A percentile compares a stretch with the other conserved stretches of the same genome.
These are phyloP conservation scores for Porites divaricata DNA, from an alignment of 92 coral and sea anemone species.

Conservation along the genomic window DNA sequence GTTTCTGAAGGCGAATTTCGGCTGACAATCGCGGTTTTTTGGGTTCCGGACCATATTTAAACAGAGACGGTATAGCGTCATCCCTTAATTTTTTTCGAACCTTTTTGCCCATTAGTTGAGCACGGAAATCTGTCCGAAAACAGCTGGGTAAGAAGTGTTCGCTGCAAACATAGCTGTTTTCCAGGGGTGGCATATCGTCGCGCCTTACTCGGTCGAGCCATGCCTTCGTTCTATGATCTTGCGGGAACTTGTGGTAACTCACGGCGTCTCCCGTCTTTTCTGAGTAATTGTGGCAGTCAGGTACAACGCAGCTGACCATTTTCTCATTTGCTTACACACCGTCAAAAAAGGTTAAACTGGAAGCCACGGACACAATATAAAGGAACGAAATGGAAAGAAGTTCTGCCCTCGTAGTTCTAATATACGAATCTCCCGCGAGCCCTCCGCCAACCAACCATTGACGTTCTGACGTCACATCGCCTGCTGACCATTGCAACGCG, in stretches of 20 bases:
- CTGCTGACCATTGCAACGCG: conserved; percentile 4
- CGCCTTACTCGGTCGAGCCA: conserved; percentile 20
- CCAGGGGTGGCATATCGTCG: conserved; percentile 20
- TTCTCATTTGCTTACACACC: not conserved
- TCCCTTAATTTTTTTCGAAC: conserved; percentile 20
- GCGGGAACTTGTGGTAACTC: conserved; percentile 27
- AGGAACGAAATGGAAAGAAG: too few relatives aligned
- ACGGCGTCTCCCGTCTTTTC: conserved; percentile 7
- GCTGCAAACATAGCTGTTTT: conserved; percentile 44
- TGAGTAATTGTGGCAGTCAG: conserved; percentile 24
- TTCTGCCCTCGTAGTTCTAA: not conserved
- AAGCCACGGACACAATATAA: too few relatives aligned
- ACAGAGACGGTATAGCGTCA: conserved; percentile 33
- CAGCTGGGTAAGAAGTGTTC: conserved; percentile 21
- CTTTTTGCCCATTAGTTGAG: conserved; percentile 4
- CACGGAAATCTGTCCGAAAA: conserved; percentile 14
- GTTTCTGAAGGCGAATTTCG: conserved; percentile 17
- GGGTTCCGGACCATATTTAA: not conserved
- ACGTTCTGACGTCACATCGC: not conserved
- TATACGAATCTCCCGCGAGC: not conserved
- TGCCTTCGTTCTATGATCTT: conserved; percentile 9
- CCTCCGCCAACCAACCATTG: not conserved
- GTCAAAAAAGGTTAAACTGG: too few relatives aligned
- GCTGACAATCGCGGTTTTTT: conserved; percentile 2
- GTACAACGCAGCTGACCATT: conserved; percentile 3